These are phyloP conservation scores for Anas georgica DNA, from an alignment of 2,797 vertebrate genomes.

Conservation along the genomic window DNA sequence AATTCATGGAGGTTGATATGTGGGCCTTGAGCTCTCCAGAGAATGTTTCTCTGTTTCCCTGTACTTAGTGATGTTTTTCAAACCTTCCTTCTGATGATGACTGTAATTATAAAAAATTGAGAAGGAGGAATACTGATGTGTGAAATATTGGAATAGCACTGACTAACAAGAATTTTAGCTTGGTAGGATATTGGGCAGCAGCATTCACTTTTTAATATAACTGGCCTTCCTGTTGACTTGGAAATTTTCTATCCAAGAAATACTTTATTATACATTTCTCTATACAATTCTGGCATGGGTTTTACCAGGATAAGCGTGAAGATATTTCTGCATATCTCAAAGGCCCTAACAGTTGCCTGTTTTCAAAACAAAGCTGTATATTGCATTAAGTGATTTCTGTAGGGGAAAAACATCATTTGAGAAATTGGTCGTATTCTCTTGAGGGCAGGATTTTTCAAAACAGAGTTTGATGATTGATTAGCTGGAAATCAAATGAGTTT, in stretches of 20 bases:
- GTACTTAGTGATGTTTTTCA: conserved; percentile 49
- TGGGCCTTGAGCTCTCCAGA: conserved; percentile 48
- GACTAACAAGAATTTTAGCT: background rate
- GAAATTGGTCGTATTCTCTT: background rate
- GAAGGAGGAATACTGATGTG: conserved; percentile 68
- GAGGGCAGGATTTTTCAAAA: background rate
- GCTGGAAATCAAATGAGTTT: background rate
- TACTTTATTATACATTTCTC: background rate
- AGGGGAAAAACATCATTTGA: background rate
- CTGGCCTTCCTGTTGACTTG: background rate
- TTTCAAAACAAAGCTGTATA: background rate
- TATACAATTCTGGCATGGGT: background rate
- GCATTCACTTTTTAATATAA: background rate
- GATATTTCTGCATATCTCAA: background rate
- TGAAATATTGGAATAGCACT: conserved; percentile 10
- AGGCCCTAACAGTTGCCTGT: background rate
- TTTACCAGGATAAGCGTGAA: background rate
- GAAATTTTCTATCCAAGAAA: background rate
- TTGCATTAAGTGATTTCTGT: background rate
- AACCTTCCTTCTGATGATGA: conserved; percentile 42
- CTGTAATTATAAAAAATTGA: conserved; percentile 65
- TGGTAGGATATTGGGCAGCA: background rate
- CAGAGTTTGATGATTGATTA: background rate
- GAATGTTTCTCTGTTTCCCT: conserved; percentile 42
- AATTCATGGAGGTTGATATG: conserved; percentile 32